Evolutionary conservation across 2,888 invertebrate species (phyloP).

Genomic region (Standfussiana lucernea): DNA sequence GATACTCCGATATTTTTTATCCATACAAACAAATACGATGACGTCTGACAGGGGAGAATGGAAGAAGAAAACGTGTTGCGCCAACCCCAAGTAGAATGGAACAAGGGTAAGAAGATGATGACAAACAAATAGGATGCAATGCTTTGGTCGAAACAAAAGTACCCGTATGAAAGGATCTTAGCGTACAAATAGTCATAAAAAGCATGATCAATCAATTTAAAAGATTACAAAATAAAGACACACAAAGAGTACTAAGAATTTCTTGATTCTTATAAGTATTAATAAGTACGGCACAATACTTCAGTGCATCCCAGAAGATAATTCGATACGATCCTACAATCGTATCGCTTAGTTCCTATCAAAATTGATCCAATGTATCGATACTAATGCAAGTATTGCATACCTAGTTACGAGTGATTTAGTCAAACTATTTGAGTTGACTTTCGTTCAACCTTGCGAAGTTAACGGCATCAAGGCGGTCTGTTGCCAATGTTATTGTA

Average conservation of each 20-base stretch:
- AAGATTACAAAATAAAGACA: background rate
- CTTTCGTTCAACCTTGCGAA: slow-evolving; percentile 66
- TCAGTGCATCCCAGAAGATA: background rate
- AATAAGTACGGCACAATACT: background rate
- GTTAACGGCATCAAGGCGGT: slow-evolving; percentile 44
- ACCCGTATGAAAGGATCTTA: background rate
- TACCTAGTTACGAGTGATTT: slow-evolving; percentile 39
- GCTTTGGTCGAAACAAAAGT: background rate
- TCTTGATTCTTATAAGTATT: background rate
- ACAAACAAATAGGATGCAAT: background rate
- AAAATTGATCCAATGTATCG: background rate
- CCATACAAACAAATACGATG: background rate
- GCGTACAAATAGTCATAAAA: background rate
- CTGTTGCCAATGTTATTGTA: slow-evolving; percentile 33
- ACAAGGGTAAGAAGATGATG: too few relatives aligned
- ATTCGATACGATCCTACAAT: background rate
- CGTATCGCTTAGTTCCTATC: background rate
- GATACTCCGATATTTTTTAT: background rate
- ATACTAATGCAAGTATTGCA: background rate
- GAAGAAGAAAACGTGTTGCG: too few relatives aligned
- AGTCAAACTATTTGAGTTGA: slow-evolving; percentile 58
- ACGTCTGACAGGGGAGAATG: too few relatives aligned
- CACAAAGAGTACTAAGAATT: background rate
- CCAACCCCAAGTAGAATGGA: too few relatives aligned
- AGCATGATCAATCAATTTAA: background rate